Evolutionary conservation across 2,797 vertebrate species (phyloP), one percentile per base, ranked within the genome.

Genomic region (Malurus splendens): DNA sequence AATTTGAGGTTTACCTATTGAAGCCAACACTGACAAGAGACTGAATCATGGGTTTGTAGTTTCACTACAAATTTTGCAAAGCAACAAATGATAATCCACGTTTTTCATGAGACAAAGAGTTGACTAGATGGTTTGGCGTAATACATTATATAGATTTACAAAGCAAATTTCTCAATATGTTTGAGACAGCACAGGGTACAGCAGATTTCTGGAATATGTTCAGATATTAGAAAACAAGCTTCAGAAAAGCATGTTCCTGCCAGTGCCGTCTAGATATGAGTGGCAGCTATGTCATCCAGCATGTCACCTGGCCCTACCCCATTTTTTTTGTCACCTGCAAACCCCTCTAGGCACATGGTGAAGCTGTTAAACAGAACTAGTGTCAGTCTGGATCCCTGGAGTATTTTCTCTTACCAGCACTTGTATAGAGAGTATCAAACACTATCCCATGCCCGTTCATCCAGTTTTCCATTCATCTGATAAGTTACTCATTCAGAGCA

Each of bases 381-480:
- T 10, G 19, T 50, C 22, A 44, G 5, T 20, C 27, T 2, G 4
- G 45, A 60, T 23, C 15, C 14, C 50, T n/a, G 4, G 2, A 5
- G 16, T 45, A 48, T 36, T 33, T 9, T 15, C 42, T 28, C 6
- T 62, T 57, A 74, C 16, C 42, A 57, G 13, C 7, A 74, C 32
- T 42, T 85, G 7, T 12, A 18, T 0, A 38, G 19, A 52, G 12
- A 52, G 12, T n/a, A 36, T 24, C 64, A 56, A 59, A 51, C 5
- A 28, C 1, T 14, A 52, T 55, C 24, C 30, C 22, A 41, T 1
- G 0, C 6, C 25, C 1, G 0, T 25, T 52, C 30, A 68, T 28
- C 19, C 39, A 57, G 12, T 50, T 64, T 60, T 27, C n/a, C 20
- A 36, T 6, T 45, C 24, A 39, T 18, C 27, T 61, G 20, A 39